Percentiles rank a stretch among this genome's conserved stretches.
Evolutionary conservation across 1,140 invertebrate genomes (phyloP).

Genomic region (Drosophila bocki): DNA sequence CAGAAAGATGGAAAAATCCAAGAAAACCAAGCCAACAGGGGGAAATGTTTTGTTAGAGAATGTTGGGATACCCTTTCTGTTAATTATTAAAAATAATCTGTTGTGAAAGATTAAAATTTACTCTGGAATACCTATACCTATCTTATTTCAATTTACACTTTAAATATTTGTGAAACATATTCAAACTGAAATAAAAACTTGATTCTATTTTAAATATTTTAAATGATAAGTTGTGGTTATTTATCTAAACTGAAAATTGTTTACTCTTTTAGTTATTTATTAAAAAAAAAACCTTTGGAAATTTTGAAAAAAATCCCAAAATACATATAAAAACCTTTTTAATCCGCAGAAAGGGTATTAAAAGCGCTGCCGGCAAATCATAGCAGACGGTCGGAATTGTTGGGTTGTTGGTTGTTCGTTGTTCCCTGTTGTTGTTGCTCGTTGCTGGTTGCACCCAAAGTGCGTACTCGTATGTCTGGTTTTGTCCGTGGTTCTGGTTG

Average conservation of each 20-base stretch:
- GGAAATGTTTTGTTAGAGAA: rapidly evolving
- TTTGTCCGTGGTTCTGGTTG: slow-evolving; percentile 65
- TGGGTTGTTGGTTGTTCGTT: slow-evolving; percentile 26
- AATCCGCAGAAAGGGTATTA: slow-evolving; percentile 3
- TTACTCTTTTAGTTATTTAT: too few species aligned
- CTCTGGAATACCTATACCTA: too few species aligned
- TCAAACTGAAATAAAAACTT: too few species aligned
- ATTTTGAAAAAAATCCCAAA: background rate
- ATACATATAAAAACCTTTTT: background rate
- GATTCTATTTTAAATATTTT: too few species aligned
- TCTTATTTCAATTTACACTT: too few species aligned
- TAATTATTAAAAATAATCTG: background rate
- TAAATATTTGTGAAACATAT: too few species aligned
- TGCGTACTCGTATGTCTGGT: slow-evolving; percentile 81
- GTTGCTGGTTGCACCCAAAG: slow-evolving; percentile 75
- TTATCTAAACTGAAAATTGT: too few species aligned
- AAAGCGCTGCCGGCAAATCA: slow-evolving; percentile 71
- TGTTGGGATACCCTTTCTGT: background rate
- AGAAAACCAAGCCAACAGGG: slow-evolving; percentile 24
- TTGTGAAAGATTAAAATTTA: background rate
- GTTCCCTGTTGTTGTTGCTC: slow-evolving; percentile 23
- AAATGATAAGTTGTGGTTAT: too few species aligned
- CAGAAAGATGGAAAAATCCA: slow-evolving; percentile 40
- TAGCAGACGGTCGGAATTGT: slow-evolving; percentile 66
- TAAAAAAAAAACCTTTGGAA: too few species aligned